Evolutionary conservation across 2,113 vertebrate species (phyloP).

Genomic region (Candoia aspera): DNA sequence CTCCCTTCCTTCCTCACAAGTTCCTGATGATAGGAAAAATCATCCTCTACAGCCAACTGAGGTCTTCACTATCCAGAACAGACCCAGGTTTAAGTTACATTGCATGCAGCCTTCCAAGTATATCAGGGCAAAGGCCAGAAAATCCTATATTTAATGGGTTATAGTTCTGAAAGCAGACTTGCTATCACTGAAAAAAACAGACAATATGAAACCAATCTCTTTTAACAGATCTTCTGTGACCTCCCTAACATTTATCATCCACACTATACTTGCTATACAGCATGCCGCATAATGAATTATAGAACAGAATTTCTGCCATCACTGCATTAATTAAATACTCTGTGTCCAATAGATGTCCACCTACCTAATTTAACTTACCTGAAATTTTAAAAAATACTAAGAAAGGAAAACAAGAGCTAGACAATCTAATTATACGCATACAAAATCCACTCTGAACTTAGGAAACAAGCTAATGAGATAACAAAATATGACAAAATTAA

Average conservation of each 20-base stretch:
- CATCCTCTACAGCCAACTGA: background rate
- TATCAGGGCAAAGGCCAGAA: background rate
- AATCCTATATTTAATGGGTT: background rate
- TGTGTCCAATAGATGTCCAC: background rate
- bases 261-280: background rate
- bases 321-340: background rate
- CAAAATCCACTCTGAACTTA: background rate
- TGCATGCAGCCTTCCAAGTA: background rate
- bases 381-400: background rate
- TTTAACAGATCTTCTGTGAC: background rate
- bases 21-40: background rate
- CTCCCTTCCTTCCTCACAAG: background rate
- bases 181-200: background rate
- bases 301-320: background rate
- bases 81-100: background rate
- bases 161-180: background rate
- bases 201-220: background rate
- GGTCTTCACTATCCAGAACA: background rate
- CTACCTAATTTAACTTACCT: background rate
- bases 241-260: background rate
- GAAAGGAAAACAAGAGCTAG: background rate
- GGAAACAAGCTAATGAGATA: background rate
- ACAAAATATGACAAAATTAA: background rate
- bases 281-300: background rate
- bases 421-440: background rate